These are phyloP conservation scores for Indicator indicator DNA, from an alignment of 2,113 vertebrate species.

Conservation along the genomic window DNA sequence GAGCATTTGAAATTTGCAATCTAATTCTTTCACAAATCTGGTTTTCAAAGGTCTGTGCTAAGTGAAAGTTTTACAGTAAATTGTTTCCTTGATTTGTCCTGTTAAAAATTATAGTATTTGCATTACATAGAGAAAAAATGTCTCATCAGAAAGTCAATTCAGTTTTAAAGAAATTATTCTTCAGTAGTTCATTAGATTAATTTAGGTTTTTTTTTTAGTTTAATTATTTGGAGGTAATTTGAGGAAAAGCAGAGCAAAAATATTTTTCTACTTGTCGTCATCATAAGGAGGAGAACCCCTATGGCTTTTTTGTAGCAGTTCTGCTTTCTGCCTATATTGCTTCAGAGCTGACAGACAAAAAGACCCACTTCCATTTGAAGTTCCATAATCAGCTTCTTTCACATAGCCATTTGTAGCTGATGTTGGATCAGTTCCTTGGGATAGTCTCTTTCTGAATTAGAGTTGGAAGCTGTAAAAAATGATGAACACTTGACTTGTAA, in stretches of 20 bases:
- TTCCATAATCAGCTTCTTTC: not conserved
- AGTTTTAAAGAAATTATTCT: not conserved
- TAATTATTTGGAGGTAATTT: not conserved
- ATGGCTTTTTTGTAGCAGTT: not conserved
- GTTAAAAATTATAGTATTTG: not conserved
- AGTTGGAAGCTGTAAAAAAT: not conserved
- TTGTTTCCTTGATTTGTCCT: not conserved
- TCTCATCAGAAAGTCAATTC: not conserved
- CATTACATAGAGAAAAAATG: not conserved
- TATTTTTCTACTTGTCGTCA: not conserved
- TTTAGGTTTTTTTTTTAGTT: not conserved
- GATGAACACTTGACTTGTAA: no score
- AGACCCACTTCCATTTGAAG: not conserved
- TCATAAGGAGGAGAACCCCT: not conserved
- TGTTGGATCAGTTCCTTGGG: not conserved
- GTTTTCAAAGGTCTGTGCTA: not conserved
- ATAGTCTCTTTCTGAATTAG: not conserved
- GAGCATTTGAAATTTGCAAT: not conserved
- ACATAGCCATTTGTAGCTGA: not conserved
- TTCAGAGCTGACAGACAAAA: not conserved
- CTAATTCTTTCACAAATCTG: not conserved
- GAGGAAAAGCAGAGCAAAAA: not conserved
- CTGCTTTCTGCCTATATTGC: not conserved
- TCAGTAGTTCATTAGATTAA: not conserved
- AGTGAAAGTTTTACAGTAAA: not conserved